phyloP scores from a whole-genome alignment of 2,888 invertebrate species.

The Aphidius colemani region DNA sequence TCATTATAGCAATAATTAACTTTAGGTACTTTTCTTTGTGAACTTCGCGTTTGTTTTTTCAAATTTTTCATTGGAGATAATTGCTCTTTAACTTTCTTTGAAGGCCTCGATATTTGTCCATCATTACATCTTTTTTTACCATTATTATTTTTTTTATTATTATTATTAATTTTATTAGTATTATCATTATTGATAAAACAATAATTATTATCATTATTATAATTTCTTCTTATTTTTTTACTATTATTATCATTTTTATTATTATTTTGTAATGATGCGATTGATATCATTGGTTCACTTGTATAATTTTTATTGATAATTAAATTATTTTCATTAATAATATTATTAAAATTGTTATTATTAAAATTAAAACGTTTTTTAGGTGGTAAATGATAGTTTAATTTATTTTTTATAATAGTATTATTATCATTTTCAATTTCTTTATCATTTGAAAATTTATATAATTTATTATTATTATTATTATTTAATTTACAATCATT shows the following conservation, averaged over 20 bases:
- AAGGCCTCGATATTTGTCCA: constrained; percentile 25
- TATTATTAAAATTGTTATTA: no score
- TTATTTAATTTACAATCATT: constrained; percentile 46
- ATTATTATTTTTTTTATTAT: neutral
- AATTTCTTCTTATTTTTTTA: constrained; percentile 40
- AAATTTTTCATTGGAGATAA: constrained; percentile 30
- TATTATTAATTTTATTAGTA: constrained; percentile 28
- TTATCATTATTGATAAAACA: constrained; percentile 33
- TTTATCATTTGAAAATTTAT: no score
- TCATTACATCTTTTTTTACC: constrained; percentile 33
- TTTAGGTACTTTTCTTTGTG: constrained; percentile 52
- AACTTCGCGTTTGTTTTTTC: constrained; percentile 48
- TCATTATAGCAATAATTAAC: constrained; percentile 54
- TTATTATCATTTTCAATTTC: constrained; percentile 2
- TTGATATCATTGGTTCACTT: constrained; percentile 50
- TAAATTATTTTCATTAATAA: no score
- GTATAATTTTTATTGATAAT: constrained; percentile 34
- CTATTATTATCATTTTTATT: constrained; percentile 25
- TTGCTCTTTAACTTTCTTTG: constrained; percentile 31
- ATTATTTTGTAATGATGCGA: constrained; percentile 44
- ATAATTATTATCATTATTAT: constrained; percentile 39
- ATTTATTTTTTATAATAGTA: no score
- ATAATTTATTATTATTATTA: no score
- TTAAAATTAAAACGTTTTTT: no score
- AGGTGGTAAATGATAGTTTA: no score